A percentile compares a stretch with the other conserved stretches of the same genome.
These are phyloP conservation scores for Cataglyphis cursor DNA, from an alignment of 2,888 invertebrate genomes.

Conservation along the genomic window DNA sequence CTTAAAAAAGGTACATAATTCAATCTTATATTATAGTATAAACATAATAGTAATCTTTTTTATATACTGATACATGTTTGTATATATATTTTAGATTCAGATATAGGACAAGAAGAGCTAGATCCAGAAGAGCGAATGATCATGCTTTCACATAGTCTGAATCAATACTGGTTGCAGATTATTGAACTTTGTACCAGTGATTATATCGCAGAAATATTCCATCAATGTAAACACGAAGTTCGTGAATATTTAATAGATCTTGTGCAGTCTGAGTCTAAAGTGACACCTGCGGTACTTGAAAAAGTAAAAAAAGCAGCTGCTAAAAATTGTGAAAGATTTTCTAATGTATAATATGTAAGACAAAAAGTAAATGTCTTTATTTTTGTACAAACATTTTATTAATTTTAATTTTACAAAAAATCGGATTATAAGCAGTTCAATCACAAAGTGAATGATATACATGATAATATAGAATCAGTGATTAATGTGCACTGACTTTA, in stretches of 20 bases:
- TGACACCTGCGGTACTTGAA: not conserved
- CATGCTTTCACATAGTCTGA: not conserved
- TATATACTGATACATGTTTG: not conserved
- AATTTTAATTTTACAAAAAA: not conserved
- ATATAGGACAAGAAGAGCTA: not conserved
- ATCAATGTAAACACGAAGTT: not conserved
- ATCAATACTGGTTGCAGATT: not conserved
- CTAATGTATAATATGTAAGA: not conserved
- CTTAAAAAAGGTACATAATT: slow-evolving; percentile 8
- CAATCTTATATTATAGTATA: not conserved
- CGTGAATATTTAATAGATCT: not conserved
- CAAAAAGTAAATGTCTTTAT: not conserved
- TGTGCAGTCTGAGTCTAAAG: not conserved
- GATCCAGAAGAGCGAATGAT: not conserved
- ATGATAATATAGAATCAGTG: not conserved
- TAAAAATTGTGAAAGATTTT: not conserved
- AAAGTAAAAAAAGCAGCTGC: not conserved
- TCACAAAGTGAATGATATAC: not conserved
- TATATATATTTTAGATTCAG: not conserved
- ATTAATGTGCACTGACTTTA: not conserved
- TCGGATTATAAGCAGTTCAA: not conserved
- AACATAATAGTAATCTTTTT: not conserved
- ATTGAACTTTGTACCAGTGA: slow-evolving; percentile 2
- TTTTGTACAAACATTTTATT: not conserved
- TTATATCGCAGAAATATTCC: not conserved